A percentile compares a stretch with the other conserved stretches of the same genome.
phyloP scores from a whole-genome alignment of 2,797 vertebrate species.

The Hypotaenidia philippensis region DNA sequence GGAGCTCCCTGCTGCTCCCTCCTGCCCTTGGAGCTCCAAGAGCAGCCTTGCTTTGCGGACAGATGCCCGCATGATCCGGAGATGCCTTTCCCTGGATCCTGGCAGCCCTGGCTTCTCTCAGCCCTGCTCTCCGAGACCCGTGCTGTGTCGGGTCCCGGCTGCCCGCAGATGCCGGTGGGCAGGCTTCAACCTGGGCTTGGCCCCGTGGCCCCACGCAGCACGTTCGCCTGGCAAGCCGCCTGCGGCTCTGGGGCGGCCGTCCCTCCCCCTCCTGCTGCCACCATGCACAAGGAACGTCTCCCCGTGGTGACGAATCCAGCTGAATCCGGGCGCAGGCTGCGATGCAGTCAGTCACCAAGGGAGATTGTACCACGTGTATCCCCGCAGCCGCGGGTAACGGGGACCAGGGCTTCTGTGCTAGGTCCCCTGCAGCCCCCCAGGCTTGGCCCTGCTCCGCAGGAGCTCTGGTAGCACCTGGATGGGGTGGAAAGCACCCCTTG shows the following conservation, averaged over 20 bases:
- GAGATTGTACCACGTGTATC: conserved; percentile 72
- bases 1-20: background rate
- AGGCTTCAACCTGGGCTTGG: background rate
- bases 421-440: background rate
- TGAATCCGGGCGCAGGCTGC: conserved; percentile 59
- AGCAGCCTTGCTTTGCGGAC: background rate
- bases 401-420: background rate
- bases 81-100: background rate
- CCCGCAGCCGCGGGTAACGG: background rate
- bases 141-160: background rate
- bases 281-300: conserved; percentile 30
- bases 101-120: background rate
- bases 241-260: accelerated
- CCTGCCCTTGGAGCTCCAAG: background rate
- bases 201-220: accelerated
- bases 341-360: conserved; percentile 71
- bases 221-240: background rate
- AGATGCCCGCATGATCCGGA: background rate
- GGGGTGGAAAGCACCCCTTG: background rate
- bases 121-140: background rate
- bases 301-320: conserved; percentile 60
- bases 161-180: background rate
- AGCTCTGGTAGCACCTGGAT: background rate
- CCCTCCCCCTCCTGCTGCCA: conserved; percentile 60
- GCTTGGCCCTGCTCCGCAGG: background rate